phyloP scores from a whole-genome alignment of 1,140 invertebrate genomes.

The Drosophila novamexicana region DNA sequence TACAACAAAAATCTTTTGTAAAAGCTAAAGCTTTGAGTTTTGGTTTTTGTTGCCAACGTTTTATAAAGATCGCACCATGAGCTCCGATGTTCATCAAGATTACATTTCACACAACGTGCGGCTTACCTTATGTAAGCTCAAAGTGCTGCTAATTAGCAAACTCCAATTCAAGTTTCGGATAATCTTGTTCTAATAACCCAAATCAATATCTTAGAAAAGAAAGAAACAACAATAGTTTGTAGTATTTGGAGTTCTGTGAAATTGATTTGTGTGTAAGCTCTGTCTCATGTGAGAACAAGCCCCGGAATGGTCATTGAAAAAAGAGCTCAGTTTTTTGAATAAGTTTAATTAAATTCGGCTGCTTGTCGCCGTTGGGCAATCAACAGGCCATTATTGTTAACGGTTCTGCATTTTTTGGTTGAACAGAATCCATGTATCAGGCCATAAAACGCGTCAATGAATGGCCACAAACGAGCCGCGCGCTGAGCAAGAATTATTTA shows the following conservation, averaged over 20 bases:
- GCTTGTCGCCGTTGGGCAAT: constrained; percentile 18
- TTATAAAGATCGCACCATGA: too few relatives aligned
- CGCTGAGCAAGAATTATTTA: constrained; percentile 64
- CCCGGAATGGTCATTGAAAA: not conserved
- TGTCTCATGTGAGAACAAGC: not conserved
- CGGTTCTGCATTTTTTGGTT: constrained; percentile 39
- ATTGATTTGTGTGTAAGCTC: not conserved
- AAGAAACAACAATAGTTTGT: not conserved
- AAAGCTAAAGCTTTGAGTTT: too few relatives aligned
- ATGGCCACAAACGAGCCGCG: constrained; percentile 44
- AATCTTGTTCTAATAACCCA: too few relatives aligned
- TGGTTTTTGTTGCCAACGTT: too few relatives aligned
- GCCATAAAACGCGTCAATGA: constrained; percentile 62
- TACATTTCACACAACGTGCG: too few relatives aligned
- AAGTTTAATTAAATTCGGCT: constrained; percentile 38
- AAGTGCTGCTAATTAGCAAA: too few relatives aligned
- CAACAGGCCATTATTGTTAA: constrained; percentile 50
- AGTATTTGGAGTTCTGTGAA: not conserved
- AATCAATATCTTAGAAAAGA: not conserved
- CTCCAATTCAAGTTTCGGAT: too few relatives aligned
- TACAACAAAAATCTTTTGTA: too few relatives aligned
- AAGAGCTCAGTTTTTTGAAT: constrained; percentile 20
- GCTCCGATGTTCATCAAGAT: too few relatives aligned
- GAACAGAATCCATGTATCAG: constrained; percentile 56
- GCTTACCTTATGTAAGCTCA: too few relatives aligned